phyloP scores from a whole-genome alignment of 1,140 invertebrate species.

The Coboldia fuscipes region DNA sequence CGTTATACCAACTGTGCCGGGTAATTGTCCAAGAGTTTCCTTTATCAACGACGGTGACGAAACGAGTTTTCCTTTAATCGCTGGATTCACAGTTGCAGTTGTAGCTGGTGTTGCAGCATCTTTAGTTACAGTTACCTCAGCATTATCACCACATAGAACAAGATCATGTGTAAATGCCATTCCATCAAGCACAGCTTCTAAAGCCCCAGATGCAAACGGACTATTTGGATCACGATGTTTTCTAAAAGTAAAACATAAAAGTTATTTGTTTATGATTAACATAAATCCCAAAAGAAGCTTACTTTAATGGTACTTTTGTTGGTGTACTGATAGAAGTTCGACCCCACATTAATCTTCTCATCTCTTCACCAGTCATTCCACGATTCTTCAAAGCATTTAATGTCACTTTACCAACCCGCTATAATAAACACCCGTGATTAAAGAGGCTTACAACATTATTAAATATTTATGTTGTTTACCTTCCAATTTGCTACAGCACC shows the following conservation, averaged over 20 bases:
- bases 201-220: slow-evolving; percentile 18
- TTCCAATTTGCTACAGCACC: slow-evolving; percentile 96
- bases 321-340: slow-evolving; percentile 68
- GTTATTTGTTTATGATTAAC: neutral
- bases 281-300: slow-evolving; percentile 8
- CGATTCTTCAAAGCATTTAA: slow-evolving; percentile 60
- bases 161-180: slow-evolving; percentile 56
- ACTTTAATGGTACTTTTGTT: slow-evolving; percentile 39
- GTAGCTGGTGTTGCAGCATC: slow-evolving; percentile 6
- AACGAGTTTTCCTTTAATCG: neutral
- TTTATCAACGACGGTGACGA: neutral
- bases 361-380: slow-evolving; percentile 66
- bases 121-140: slow-evolving; percentile 14
- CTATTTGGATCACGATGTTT: slow-evolving; percentile 19
- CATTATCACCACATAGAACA: slow-evolving; percentile 19
- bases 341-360: slow-evolving; percentile 73
- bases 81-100: neutral
- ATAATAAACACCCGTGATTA: slow-evolving; percentile 1
- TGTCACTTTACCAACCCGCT: slow-evolving; percentile 73
- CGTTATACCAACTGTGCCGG: neutral
- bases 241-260: neutral
- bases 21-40: neutral
- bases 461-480: slow-evolving; percentile 26
- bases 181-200: slow-evolving; percentile 56
- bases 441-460: neutral